Base-by-base conservation (phyloP, 2,888 invertebrate species). In the Serrognathus titanus region DNA sequence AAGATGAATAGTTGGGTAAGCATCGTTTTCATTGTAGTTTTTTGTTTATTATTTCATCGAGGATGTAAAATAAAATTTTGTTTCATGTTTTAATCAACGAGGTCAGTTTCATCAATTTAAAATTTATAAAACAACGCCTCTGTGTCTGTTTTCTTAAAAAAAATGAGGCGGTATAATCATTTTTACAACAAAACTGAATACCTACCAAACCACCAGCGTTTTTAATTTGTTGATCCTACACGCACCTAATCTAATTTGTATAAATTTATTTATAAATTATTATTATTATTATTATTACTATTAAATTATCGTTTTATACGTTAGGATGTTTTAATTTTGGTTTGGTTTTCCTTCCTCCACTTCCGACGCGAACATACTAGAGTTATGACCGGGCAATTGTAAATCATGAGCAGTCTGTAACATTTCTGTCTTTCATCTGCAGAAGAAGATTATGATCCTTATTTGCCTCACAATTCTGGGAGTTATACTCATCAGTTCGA, bases 381-480 rank as follows among this genome's bases (percentile, higher is more conserved):
- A 62, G 63, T 63, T 64, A 55, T 63, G 64, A 62, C 64, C 61
- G 59, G 59, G 39, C 53, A 49, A 49, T 48, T 48, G 37, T 45
- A 41, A 46, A 45, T 57, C 20, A 45, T 20, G 45, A 45, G 53
- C 52, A 57, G 52, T 51, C 47, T 55, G 46, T 57, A 59, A 60
- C 51, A 49, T 53, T 57, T 40, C 56, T 57, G 52, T 31, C 49
- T 50, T 51, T 48, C 13, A 60, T 59, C 64, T 65, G 65, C 69
- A 70, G 70, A 70, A 70, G 70, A 70, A 70, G 67, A 70, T 70
- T 64, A 70, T 70, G 67, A 92, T 93, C 85, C 85, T 91, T 81
- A 87, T 92, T 83, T 92, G 92, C 85, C 86, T 92, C 81, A 85
- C 90, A 79, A 85, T 92, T 80, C 84, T 89, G 82, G 86, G 87